Evolutionary conservation across 2,888 invertebrate genomes (phyloP).

Genomic region (Xylocampa areola): DNA sequence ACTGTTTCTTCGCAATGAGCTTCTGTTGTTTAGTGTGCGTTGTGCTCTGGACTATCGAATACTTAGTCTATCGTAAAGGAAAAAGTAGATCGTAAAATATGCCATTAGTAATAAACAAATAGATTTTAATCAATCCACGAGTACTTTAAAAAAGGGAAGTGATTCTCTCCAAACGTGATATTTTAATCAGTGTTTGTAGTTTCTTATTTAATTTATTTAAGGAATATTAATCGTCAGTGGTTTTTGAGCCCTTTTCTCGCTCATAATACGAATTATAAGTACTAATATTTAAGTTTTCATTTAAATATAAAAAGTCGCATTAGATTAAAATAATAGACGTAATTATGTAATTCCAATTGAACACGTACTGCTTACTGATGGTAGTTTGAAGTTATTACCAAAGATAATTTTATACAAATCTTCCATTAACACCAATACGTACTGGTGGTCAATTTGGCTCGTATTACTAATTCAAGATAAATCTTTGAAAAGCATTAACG

Average conservation of each 20-base stretch:
- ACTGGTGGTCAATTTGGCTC: no score
- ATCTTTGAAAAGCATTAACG: no score
- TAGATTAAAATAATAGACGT: neutral
- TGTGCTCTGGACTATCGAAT: conserved; percentile 91
- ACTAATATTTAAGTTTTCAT: conserved; percentile 22
- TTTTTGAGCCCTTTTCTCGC: neutral
- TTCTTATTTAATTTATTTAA: conserved; percentile 7
- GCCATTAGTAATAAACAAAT: conserved; percentile 13
- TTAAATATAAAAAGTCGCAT: neutral
- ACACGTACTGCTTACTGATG: no score
- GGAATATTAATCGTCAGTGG: neutral
- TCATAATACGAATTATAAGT: neutral
- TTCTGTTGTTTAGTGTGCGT: conserved; percentile 91
- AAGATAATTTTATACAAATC: conserved; percentile 33
- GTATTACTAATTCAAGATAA: no score
- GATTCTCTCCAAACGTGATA: neutral
- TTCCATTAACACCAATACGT: no score
- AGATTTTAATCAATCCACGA: conserved; percentile 9
- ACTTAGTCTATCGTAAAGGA: conserved; percentile 47
- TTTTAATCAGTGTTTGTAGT: conserved; percentile 8
- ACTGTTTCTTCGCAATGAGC: conserved; percentile 92
- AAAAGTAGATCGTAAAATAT: conserved; percentile 38
- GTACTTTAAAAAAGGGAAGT: neutral
- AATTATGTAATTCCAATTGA: conserved; percentile 1
- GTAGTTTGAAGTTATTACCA: conserved; percentile 41